A percentile compares a stretch with the other conserved stretches of the same genome.
Conservation (phyloP, 2,113 vertebrate species). For the Calidris pugnax region DNA sequence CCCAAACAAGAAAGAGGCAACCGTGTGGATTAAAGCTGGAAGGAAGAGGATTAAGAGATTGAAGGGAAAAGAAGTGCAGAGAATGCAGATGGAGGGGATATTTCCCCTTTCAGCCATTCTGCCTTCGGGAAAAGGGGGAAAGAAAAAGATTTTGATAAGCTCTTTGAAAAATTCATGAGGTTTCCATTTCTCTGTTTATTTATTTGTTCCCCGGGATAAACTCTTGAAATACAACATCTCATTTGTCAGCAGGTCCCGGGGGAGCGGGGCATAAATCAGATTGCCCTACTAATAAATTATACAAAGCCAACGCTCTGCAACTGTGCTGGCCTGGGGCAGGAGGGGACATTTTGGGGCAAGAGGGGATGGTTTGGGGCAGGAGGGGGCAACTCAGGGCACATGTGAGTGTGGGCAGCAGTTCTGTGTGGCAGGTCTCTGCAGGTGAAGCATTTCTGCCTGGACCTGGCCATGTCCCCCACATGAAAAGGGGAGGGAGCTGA, state of each 20-base stretch:
- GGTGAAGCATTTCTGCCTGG: neutral
- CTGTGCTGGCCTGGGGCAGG: neutral
- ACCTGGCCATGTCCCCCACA: neutral
- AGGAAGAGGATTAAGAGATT: constrained; percentile 73
- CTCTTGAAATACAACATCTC: constrained; percentile 17
- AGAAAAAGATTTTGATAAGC: neutral
- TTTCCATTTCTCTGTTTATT: constrained; percentile 39
- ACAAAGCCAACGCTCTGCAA: neutral
- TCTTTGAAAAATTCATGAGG: constrained; percentile 61
- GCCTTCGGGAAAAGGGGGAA: neutral
- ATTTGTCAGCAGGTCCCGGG: neutral
- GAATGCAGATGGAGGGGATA: neutral
- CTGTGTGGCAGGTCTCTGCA: neutral
- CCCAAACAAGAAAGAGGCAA: neutral
- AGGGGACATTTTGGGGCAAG: neutral
- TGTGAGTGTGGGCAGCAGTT: neutral
- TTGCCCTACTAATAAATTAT: constrained; percentile 26
- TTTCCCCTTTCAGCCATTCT: neutral
- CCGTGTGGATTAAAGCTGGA: constrained; percentile 45
- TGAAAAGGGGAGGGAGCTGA: neutral
- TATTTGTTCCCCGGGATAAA: constrained; percentile 56
- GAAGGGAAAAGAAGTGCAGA: constrained; percentile 27
- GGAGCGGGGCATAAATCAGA: neutral
- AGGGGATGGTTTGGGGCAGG: neutral
- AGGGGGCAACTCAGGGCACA: neutral